Evolutionary conservation across 37 sponge, comb jelly and placozoan species (phyloP).

Genomic region (Crambe crambe): DNA sequence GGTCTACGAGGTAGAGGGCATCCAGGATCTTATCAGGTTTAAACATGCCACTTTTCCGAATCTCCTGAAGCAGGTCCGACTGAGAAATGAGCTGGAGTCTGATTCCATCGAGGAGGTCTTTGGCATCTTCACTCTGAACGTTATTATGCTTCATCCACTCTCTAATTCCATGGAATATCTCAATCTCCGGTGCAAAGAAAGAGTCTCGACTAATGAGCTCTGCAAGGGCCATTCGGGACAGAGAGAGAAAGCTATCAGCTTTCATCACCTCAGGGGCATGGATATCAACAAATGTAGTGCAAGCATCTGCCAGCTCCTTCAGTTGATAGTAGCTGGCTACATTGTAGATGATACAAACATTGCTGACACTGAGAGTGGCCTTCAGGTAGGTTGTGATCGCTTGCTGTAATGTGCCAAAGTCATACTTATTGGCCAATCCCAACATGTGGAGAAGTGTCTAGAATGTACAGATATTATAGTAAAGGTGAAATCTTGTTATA

Average conservation of each 20-base stretch:
- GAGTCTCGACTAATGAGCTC: constrained; percentile 82
- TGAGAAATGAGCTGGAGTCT: constrained; percentile 73
- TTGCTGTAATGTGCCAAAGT: constrained; percentile 70
- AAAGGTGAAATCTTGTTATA: neutral
- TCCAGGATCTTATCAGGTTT: constrained; percentile 76
- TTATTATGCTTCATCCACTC: constrained; percentile 82
- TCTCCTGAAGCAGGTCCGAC: constrained; percentile 46
- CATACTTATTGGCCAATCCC: constrained; percentile 84
- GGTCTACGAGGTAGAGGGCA: constrained; percentile 38
- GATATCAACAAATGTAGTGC: constrained; percentile 69
- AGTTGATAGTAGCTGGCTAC: constrained; percentile 82
- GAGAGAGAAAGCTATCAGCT: constrained; percentile 72
- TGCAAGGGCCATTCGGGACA: constrained; percentile 67
- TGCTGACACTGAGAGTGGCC: constrained; percentile 67
- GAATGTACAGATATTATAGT: neutral
- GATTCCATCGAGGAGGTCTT: constrained; percentile 55
- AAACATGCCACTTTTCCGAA: constrained; percentile 57
- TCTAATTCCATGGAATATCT: constrained; percentile 71
- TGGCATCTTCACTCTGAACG: constrained; percentile 22
- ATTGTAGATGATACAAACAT: constrained; percentile 83
- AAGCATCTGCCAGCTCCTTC: constrained; percentile 56
- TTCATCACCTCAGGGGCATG: constrained; percentile 84
- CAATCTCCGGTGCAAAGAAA: constrained; percentile 89
- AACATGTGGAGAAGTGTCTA: constrained; percentile 75
- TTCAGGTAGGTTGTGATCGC: constrained; percentile 73